phyloP scores from a whole-genome alignment of 2,797 vertebrate genomes.

The Sebastes glaucus region DNA sequence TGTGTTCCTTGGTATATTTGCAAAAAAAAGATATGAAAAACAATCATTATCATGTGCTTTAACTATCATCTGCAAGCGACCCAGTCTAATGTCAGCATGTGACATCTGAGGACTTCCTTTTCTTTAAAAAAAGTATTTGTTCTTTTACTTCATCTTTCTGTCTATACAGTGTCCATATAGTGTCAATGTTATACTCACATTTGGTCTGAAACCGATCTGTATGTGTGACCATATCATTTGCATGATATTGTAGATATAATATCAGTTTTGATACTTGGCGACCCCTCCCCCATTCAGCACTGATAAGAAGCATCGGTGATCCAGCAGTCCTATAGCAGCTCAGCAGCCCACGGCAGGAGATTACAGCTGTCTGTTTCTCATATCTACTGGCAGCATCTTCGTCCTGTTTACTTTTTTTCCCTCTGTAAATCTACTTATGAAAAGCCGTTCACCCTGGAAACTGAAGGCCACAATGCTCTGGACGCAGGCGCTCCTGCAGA shows the following conservation, averaged over 20 bases:
- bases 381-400: slow-evolving; percentile 75
- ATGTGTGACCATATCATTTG: slow-evolving; percentile 15
- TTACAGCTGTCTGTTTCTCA: slow-evolving; percentile 73
- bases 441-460: slow-evolving; percentile 54
- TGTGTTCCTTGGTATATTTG: slow-evolving; percentile 39
- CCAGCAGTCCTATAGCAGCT: slow-evolving; percentile 46
- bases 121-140: neutral
- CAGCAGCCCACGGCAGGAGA: slow-evolving; percentile 66
- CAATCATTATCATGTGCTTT: slow-evolving; percentile 26
- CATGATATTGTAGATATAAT: slow-evolving; percentile 20
- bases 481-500: slow-evolving; percentile 27
- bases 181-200: neutral
- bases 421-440: slow-evolving; percentile 66
- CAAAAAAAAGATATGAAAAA: slow-evolving; percentile 31
- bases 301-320: slow-evolving; percentile 57
- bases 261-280: slow-evolving; percentile 20
- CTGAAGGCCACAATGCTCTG: slow-evolving; percentile 7
- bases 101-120: slow-evolving; percentile 5
- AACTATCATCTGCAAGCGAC: neutral
- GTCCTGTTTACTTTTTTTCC: slow-evolving; percentile 50
- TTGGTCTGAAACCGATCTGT: slow-evolving; percentile 4
- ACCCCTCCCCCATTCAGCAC: slow-evolving; percentile 1
- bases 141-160: neutral
- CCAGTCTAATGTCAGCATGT: neutral
- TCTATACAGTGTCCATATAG: neutral